A percentile compares a stretch with the other conserved stretches of the same genome.
Conservation (phyloP, 2,797 vertebrate genomes). For the Labeo calbasu region DNA sequence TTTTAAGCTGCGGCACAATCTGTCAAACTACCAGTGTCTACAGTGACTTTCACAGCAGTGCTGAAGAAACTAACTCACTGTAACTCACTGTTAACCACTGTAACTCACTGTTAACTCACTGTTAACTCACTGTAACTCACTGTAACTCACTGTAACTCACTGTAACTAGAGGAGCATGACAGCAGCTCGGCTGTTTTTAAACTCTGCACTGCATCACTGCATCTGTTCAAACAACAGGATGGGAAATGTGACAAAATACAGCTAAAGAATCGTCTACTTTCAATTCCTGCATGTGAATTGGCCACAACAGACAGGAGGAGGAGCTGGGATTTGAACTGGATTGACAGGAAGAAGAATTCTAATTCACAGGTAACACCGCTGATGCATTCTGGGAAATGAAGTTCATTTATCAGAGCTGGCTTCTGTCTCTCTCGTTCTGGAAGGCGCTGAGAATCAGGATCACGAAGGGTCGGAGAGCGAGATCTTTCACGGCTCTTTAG, state of each 20-base stretch:
- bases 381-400: slow-evolving; percentile 17
- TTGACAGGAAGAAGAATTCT: not conserved
- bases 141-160: no score
- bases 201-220: no score
- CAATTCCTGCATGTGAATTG: not conserved
- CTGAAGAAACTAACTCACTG: not conserved
- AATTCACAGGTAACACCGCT: not conserved
- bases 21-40: not conserved
- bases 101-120: not conserved
- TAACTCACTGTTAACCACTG: no score
- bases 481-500: not conserved
- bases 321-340: not conserved
- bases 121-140: no score
- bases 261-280: not conserved
- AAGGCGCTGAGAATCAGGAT: not conserved
- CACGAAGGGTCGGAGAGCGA: not conserved
- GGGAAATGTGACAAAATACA: not conserved
- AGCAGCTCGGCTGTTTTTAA: not conserved
- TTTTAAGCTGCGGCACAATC: not conserved
- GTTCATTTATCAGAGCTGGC: not conserved
- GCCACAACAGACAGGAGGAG: not conserved
- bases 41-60: not conserved
- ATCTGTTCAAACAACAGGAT: not conserved
- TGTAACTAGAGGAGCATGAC: not conserved
- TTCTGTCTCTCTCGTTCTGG: not conserved